Percentiles rank a stretch among this genome's conserved stretches.
Conservation (phyloP, 2,888 invertebrate genomes). For the Lysandra bellargus region DNA sequence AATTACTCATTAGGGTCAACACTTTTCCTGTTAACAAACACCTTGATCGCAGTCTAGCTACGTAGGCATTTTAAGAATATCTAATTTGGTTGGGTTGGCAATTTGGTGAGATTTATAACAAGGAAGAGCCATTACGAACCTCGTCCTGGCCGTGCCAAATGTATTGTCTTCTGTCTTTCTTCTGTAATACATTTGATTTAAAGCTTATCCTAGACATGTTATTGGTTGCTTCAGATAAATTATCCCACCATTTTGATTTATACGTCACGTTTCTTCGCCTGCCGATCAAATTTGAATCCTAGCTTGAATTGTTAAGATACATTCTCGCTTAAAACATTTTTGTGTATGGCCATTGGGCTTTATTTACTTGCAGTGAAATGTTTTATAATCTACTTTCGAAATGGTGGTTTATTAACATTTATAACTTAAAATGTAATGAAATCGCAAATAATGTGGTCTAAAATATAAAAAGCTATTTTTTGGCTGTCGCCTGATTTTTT, state of each 20-base stretch:
- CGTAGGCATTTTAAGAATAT: background rate
- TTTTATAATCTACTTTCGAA: background rate
- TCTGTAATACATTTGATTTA: slow-evolving; percentile 43
- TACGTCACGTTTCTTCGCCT: slow-evolving; percentile 28
- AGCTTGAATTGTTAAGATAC: background rate
- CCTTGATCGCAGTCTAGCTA: background rate
- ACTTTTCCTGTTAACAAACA: background rate
- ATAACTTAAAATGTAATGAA: background rate
- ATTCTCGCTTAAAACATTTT: background rate
- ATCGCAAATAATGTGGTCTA: too few relatives aligned
- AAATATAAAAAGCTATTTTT: too few relatives aligned
- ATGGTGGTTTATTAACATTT: background rate
- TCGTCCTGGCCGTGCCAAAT: slow-evolving; percentile 43
- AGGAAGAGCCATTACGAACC: slow-evolving; percentile 55
- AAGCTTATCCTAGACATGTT: slow-evolving; percentile 40
- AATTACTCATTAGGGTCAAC: background rate
- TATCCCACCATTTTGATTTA: slow-evolving; percentile 41
- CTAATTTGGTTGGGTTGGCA: slow-evolving; percentile 14
- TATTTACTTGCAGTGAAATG: background rate
- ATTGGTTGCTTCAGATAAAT: slow-evolving; percentile 43
- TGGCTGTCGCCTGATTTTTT: too few relatives aligned
- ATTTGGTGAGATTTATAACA: slow-evolving; percentile 52
- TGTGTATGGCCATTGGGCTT: background rate
- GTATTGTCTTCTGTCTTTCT: slow-evolving; percentile 41
- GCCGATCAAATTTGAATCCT: slow-evolving; percentile 34